These are phyloP conservation scores for Scopus umbretta DNA, from an alignment of 2,113 vertebrate species.

Conservation along the genomic window DNA sequence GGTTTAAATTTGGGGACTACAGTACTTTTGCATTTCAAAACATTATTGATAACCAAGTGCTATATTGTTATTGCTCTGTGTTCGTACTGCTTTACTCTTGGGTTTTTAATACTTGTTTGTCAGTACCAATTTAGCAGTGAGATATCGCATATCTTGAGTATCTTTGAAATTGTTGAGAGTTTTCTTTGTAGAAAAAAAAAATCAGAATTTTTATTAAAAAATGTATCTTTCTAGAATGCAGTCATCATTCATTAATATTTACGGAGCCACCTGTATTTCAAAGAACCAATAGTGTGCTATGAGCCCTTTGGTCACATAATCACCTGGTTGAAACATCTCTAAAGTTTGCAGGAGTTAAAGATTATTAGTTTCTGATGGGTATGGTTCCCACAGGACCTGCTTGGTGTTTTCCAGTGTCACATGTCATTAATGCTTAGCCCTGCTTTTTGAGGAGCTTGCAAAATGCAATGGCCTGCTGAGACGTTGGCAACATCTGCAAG, in stretches of 20 bases:
- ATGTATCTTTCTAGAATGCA: background rate
- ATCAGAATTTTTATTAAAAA: background rate
- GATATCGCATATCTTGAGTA: background rate
- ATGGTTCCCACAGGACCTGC: background rate
- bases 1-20: background rate
- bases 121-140: background rate
- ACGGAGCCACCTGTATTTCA: background rate
- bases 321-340: background rate
- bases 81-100: background rate
- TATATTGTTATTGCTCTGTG: background rate
- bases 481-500: background rate
- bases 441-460: background rate
- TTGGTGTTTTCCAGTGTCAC: accelerated
- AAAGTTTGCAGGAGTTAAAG: background rate
- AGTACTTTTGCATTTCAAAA: background rate
- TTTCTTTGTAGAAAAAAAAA: background rate
- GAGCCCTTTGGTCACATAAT: background rate
- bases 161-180: background rate
- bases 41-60: background rate
- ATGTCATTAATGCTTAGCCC: background rate
- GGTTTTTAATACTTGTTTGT: background rate
- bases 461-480: background rate
- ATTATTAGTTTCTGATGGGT: background rate
- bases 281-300: background rate
- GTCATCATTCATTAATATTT: background rate